Evolutionary conservation across 92 coral and sea anemone genomes (phyloP), one percentile per base, ranked within the genome.

Genomic region (Hydrozoanthus gracilis): DNA sequence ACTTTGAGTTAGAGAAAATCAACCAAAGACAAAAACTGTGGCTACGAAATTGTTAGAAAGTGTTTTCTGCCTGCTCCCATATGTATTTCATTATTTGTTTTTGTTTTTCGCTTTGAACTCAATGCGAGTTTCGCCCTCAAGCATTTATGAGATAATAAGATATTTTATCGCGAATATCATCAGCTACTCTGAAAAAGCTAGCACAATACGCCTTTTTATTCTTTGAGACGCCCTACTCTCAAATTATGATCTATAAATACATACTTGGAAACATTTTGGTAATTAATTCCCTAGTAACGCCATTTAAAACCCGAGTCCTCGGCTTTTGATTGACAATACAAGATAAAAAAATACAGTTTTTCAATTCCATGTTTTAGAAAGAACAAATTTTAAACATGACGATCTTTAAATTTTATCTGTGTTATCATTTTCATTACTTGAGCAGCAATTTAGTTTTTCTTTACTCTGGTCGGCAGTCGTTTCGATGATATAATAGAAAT

Each of bases 151-250:
- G 7, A 64, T 49, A 2, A n/a, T 27, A 45, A 65, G 17, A 7
- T 66, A 68, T 68, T 20, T n/a, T 14, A 80, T 64, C 72, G 14
- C 11, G 46, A 27, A 48, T 65, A 20, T 8, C 49, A 65, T 80
- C 75, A 80, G 49, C 85, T 52, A 66, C 48, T 80, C 14, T 73
- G 20, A 47, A 80, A 65, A 4, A 62, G 6, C 74, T 4, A 65
- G 39, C 39, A 27, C 39, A 27, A 27, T 27, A 27, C 39, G 39
- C 39, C 39, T 27, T 27, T 27, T 27, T 27, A 27, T 27, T 27
- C 39, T 27, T 27, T 27, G 2, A 27, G 39, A 27, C 39, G 39
- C 39, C 39, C 39, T 27, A 27, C 39, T 27, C 39, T 27, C 39
- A 27, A 27, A 27, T 27, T 27, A 27, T 27, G 39, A 27, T 27